A percentile compares a stretch with the other conserved stretches of the same genome.
Evolutionary conservation across 2,797 vertebrate species (phyloP).

Genomic region (Meriones psammophilus): DNA sequence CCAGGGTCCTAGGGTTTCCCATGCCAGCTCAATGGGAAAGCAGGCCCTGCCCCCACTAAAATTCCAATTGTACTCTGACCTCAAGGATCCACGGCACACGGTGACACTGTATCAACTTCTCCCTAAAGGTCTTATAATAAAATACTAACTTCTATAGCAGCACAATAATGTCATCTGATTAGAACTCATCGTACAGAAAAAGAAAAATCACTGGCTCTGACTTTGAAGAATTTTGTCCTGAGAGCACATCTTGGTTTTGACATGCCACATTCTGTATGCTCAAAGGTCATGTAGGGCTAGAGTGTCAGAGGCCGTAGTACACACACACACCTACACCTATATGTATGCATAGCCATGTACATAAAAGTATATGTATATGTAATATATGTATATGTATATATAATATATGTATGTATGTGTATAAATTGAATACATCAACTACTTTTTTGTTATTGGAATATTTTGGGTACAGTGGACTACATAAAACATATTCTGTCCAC

Average conservation of each 20-base stretch:
- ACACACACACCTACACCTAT: not conserved
- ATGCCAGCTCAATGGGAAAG: not conserved
- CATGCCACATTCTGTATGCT: not conserved
- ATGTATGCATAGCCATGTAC: no score
- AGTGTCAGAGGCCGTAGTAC: not conserved
- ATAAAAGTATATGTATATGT: not conserved
- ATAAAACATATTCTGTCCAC: not conserved
- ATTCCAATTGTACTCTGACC: no score
- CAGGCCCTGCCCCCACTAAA: rapidly evolving
- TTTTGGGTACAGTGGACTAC: not conserved
- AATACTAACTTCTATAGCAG: not conserved
- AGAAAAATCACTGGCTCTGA: not conserved
- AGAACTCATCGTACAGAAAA: not conserved
- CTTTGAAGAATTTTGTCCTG: not conserved
- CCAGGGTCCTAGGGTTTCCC: not conserved
- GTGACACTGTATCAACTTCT: not conserved
- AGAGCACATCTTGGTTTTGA: not conserved
- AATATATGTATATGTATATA: no score
- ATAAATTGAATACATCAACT: not conserved
- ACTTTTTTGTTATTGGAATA: not conserved
- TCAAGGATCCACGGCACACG: not conserved
- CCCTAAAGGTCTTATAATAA: not conserved
- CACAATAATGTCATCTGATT: not conserved
- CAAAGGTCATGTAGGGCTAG: not conserved
- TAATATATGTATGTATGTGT: not conserved